Evolutionary conservation across 1,140 invertebrate genomes (phyloP).

Genomic region (Cyrtorhinus lividipennis): DNA sequence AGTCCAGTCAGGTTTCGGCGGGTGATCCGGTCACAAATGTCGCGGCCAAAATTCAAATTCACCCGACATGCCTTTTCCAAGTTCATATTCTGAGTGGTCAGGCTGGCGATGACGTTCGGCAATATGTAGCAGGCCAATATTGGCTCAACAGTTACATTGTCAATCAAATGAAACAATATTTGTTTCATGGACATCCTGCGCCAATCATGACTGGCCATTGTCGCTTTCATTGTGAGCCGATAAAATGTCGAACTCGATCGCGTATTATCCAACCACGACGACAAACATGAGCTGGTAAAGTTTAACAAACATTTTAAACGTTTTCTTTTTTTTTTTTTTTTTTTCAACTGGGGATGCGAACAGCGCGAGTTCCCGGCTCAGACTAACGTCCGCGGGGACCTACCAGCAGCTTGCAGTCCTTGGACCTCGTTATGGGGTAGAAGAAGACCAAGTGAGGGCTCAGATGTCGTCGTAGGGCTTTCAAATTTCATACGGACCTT

Average conservation of each 20-base stretch:
- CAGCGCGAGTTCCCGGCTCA: neutral
- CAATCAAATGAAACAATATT: slow-evolving; percentile 31
- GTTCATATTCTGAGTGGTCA: slow-evolving; percentile 66
- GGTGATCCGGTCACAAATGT: slow-evolving; percentile 55
- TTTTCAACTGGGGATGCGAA: neutral
- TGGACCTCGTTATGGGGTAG: too few relatives aligned
- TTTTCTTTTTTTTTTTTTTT: too few relatives aligned
- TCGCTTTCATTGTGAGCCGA: too few relatives aligned
- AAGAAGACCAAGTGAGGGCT: too few relatives aligned
- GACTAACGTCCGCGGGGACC: too few relatives aligned
- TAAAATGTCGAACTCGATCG: neutral
- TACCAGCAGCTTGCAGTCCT: too few relatives aligned
- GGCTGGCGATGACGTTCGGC: slow-evolving; percentile 55
- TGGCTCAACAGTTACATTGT: slow-evolving; percentile 61
- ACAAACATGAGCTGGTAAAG: too few relatives aligned
- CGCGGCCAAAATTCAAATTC: slow-evolving; percentile 51
- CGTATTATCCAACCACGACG: neutral
- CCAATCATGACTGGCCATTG: too few relatives aligned
- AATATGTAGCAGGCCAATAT: slow-evolving; percentile 65
- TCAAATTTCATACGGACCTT: too few relatives aligned
- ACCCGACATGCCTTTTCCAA: slow-evolving; percentile 71
- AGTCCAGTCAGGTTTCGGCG: slow-evolving; percentile 51
- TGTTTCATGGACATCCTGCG: slow-evolving; percentile 24
- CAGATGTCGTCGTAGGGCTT: too few relatives aligned
- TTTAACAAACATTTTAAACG: too few relatives aligned